A percentile compares a stretch with the other conserved stretches of the same genome.
phyloP scores from a whole-genome alignment of 2,113 vertebrate genomes.

The Elachura formosa region DNA sequence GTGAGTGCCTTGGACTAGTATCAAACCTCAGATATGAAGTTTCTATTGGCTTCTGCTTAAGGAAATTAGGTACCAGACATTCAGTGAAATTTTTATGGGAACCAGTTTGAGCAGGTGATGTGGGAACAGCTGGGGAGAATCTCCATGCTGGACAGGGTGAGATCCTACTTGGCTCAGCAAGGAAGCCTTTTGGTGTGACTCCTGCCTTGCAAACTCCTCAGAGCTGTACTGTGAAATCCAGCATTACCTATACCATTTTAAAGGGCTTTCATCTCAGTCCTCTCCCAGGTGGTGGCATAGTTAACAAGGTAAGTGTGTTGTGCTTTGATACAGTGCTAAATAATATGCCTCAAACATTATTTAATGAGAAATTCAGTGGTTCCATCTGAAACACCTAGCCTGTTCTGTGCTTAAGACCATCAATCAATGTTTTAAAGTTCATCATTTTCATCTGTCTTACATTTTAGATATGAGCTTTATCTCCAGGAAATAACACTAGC shows the following conservation, averaged over 20 bases:
- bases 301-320: background rate
- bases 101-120: background rate
- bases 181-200: background rate
- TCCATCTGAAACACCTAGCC: background rate
- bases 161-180: background rate
- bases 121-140: background rate
- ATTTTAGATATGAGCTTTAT: background rate
- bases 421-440: background rate
- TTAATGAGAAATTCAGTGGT: background rate
- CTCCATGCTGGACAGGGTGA: background rate
- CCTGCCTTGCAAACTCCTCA: background rate
- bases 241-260: background rate
- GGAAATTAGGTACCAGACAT: background rate
- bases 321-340: background rate
- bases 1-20: background rate
- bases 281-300: background rate
- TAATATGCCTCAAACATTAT: background rate
- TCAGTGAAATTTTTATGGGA: background rate
- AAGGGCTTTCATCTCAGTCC: background rate
- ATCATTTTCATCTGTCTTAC: background rate
- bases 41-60: background rate
- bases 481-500: slow-evolving; percentile 36
- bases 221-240: background rate
- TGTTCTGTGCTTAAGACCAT: background rate
- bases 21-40: background rate